Evolutionary conservation across 2,888 invertebrate genomes (phyloP).

Genomic region (Flexamia atlantica): DNA sequence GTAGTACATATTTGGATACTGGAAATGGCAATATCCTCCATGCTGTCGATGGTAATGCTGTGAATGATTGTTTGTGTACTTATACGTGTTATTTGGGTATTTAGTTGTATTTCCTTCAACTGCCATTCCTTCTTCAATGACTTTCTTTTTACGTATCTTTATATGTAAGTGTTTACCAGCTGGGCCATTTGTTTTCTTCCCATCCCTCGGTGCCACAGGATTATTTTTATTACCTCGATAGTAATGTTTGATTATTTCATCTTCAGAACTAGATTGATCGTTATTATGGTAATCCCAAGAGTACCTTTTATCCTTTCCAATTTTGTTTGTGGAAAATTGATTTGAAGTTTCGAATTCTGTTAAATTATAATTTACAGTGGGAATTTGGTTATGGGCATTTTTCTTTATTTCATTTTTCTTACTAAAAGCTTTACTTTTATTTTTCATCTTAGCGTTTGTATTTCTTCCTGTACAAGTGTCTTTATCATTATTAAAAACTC

Average conservation of each 20-base stretch:
- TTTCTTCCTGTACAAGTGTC: neutral
- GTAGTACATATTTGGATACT: neutral
- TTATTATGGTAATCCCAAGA: neutral
- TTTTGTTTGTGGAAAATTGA: neutral
- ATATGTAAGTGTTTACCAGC: conserved; percentile 26
- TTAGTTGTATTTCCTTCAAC: neutral
- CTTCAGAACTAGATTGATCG: neutral
- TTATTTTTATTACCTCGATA: neutral
- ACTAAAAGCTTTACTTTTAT: neutral
- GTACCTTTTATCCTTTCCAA: neutral
- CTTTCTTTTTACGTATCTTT: conserved; percentile 3
- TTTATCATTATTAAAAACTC: neutral
- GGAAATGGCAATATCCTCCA: neutral
- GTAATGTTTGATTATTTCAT: neutral
- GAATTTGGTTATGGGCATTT: neutral
- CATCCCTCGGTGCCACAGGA: neutral
- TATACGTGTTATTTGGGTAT: neutral
- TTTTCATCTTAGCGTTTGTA: neutral
- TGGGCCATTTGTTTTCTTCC: neutral
- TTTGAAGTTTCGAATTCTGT: neutral
- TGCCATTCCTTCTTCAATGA: neutral
- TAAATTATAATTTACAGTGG: neutral
- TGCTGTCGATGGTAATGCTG: neutral
- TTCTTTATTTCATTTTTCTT: neutral
- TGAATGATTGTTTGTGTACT: neutral